Conservation (phyloP, 2,113 vertebrate genomes). For the Rhodinocichla rosea region DNA sequence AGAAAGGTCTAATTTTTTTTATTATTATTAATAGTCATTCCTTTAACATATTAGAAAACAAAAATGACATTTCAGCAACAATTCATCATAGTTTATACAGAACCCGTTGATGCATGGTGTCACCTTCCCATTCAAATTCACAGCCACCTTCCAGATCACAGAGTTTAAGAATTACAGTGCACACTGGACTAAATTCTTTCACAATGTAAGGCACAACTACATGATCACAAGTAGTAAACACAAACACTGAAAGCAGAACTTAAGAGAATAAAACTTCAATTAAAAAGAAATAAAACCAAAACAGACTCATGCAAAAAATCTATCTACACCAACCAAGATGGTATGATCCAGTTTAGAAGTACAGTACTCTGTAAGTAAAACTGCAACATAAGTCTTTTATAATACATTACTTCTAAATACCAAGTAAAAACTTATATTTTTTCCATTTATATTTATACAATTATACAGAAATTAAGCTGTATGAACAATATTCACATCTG, state of each 20-base stretch:
- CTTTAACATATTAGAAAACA: conserved; percentile 85
- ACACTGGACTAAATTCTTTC: conserved; percentile 71
- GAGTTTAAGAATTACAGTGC: conserved; percentile 71
- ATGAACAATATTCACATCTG: conserved; percentile 80
- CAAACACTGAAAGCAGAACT: conserved; percentile 67
- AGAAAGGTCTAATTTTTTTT: conserved; percentile 80
- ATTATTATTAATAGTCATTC: conserved; percentile 72
- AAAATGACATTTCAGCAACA: conserved; percentile 78
- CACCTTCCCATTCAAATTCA: conserved; percentile 54
- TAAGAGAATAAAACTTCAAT: conserved; percentile 29
- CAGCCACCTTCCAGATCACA: conserved; percentile 52
- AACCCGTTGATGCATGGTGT: conserved; percentile 33
- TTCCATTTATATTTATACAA: conserved; percentile 70
- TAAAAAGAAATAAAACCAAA: conserved; percentile 40
- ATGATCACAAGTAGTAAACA: conserved; percentile 76
- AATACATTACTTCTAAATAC: conserved; percentile 66
- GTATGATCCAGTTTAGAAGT: conserved; percentile 75
- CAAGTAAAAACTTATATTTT: conserved; percentile 63
- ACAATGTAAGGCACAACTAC: conserved; percentile 87
- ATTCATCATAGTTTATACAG: conserved; percentile 64
- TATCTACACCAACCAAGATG: conserved; percentile 64
- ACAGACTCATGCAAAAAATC: conserved; percentile 72
- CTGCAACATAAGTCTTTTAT: conserved; percentile 53
- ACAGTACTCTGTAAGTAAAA: conserved; percentile 70
- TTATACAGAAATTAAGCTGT: conserved; percentile 71